Evolutionary conservation across 2,797 vertebrate species (phyloP).

Genomic region (Gadopsis marmoratus): DNA sequence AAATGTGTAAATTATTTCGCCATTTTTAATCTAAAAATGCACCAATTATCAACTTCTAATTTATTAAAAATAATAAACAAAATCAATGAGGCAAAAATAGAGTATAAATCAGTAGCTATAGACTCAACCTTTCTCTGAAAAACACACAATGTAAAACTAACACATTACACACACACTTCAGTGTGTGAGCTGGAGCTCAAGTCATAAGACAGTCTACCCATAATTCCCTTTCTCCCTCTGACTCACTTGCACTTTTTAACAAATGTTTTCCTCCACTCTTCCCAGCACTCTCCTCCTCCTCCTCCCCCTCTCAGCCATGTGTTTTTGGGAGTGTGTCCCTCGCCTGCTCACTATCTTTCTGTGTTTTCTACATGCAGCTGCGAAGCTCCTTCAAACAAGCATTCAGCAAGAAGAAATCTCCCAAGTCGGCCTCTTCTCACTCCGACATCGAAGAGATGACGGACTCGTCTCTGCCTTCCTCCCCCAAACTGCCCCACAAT

Average conservation of each 20-base stretch:
- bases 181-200: constrained; percentile 36
- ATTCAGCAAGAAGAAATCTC: constrained; percentile 98
- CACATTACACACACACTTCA: neutral
- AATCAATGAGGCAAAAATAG: constrained; percentile 6
- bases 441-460: constrained; percentile 99
- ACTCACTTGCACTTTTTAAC: constrained; percentile 47
- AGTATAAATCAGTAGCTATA: neutral
- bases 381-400: constrained; percentile 99
- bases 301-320: constrained; percentile 17
- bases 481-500: constrained; percentile 94
- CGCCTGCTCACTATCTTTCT: neutral
- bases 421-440: constrained; percentile 97
- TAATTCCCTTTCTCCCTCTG: constrained; percentile 36
- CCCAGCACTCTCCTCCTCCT: constrained; percentile 22
- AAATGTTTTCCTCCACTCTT: constrained; percentile 43
- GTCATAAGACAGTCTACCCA: constrained; percentile 47
- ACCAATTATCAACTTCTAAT: too few species aligned
- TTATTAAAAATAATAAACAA: neutral
- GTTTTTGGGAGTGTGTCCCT: neutral
- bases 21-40: too few species aligned
- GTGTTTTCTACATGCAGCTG: constrained; percentile 82
- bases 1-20: too few species aligned
- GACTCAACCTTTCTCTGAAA: neutral
- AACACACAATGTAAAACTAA: neutral
- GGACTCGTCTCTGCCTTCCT: constrained; percentile 94